These are phyloP conservation scores for Glomeris maerens DNA, from an alignment of 1,140 invertebrate species.

Conservation along the genomic window DNA sequence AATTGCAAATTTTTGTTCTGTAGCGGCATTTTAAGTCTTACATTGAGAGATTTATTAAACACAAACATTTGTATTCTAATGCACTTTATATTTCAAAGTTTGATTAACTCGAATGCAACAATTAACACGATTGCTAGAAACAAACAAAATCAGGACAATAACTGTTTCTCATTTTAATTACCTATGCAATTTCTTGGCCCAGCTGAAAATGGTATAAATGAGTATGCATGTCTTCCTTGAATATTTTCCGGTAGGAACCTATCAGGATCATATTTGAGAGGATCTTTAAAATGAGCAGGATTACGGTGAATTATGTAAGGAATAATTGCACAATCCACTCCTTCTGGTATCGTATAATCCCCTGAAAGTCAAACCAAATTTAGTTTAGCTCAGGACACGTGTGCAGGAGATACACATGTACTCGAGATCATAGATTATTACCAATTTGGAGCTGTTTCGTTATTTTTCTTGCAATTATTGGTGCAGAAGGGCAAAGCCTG, in stretches of 20 bases:
- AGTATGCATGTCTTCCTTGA: slow-evolving; percentile 6
- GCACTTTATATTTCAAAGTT: not conserved
- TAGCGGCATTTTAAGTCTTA: slow-evolving; percentile 11
- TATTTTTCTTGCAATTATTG: slow-evolving; percentile 25
- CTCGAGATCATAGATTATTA: not conserved
- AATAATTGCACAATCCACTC: slow-evolving; percentile 24
- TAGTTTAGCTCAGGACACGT: not conserved
- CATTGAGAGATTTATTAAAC: no score
- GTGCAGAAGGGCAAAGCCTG: slow-evolving; percentile 42
- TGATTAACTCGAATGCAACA: not conserved
- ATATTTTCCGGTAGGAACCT: slow-evolving; percentile 72
- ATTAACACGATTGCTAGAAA: no score
- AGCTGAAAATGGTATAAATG: slow-evolving; percentile 34
- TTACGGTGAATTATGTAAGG: slow-evolving; percentile 59
- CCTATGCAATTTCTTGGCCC: slow-evolving; percentile 36
- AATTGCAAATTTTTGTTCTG: no score
- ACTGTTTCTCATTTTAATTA: no score
- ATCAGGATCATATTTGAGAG: slow-evolving; percentile 74
- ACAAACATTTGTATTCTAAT: slow-evolving; percentile 5
- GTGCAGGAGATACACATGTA: not conserved
- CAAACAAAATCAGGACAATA: no score
- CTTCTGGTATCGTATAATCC: slow-evolving; percentile 4
- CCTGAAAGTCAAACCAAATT: slow-evolving; percentile 1
- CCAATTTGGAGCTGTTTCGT: slow-evolving; percentile 20
- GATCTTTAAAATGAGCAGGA: slow-evolving; percentile 61